Base-by-base conservation (phyloP, 2,888 invertebrate species). In the Mesoligia furuncula region DNA sequence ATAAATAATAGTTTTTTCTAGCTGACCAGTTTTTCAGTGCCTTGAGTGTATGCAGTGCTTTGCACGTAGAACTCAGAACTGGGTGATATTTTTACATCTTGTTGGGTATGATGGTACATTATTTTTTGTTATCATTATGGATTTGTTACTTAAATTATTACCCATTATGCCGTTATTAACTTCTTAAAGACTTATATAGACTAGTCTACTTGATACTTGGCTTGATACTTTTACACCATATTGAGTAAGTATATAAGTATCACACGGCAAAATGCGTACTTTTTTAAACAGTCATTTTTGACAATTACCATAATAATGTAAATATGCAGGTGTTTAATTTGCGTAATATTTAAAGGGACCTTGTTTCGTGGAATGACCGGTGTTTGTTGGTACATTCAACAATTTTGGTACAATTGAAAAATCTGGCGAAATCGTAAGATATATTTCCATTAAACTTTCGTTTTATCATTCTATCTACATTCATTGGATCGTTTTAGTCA, bases 271-370 rank as follows among this genome's bases (percentile, higher is more conserved):
- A 85, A 80, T 79, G 87, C 75, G 84, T 87, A 86, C 73, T 77
- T 81, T 83, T 85, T 73, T 79, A 86, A 86, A 79, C 73, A 86
- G 87, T 87, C 88, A 88, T 84, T 86, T 80, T 78, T 85, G 76
- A 87, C 77, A 85, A 73, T 86, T 87, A 89, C 82, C 84, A 89
- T 84, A 85, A 85, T 85, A 86, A 79, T 91, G 90, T 91, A 89
- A 89, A 91, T 89, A 89, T 87, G 83, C 82, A 84, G 83, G 83
- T 84, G 79, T 67, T 76, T 84, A 83, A 82, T 85, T 80, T 85
- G 79, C 85, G 82, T 76, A 79, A 84, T 85, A 86, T 83, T 77
- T 77, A 84, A 85, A 79, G 87, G 89, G 90, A 89, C 91, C 90
- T 91, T 90, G 86, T 84, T 86, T 78, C 76, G 69, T 83, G 80